These are phyloP conservation scores for Stegodyphus dumicola DNA, from an alignment of 1,140 invertebrate species.

Conservation along the genomic window DNA sequence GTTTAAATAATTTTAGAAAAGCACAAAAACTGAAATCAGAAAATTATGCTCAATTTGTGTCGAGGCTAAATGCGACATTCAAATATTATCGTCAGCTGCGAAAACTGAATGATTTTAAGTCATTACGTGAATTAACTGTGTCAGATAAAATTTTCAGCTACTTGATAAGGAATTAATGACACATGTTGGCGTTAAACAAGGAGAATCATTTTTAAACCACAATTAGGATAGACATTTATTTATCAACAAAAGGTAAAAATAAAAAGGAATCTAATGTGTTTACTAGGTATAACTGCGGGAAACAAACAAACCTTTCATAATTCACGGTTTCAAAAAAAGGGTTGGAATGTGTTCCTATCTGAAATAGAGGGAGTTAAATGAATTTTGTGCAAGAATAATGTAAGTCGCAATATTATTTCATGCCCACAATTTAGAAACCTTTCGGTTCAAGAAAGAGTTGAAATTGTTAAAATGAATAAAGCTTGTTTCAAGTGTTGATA, in stretches of 20 bases:
- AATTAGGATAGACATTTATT: background rate
- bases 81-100: background rate
- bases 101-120: background rate
- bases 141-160: background rate
- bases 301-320: background rate
- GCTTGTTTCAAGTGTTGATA: background rate
- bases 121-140: background rate
- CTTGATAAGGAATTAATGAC: background rate
- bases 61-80: background rate
- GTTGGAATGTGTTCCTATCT: no score
- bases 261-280: background rate
- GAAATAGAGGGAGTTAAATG: no score
- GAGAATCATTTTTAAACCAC: background rate
- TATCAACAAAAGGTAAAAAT: background rate
- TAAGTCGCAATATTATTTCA: background rate
- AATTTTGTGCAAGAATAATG: background rate
- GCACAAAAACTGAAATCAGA: no score
- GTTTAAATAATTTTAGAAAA: background rate
- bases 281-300: background rate
- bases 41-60: no score
- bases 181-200: background rate
- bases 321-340: no score
- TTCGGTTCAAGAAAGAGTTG: background rate
- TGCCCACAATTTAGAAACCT: slow-evolving; percentile 6
- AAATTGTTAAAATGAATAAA: background rate